phyloP scores from a whole-genome alignment of 35 echinoderm and acorn worm genomes.

The Nesometra sesokonis region DNA sequence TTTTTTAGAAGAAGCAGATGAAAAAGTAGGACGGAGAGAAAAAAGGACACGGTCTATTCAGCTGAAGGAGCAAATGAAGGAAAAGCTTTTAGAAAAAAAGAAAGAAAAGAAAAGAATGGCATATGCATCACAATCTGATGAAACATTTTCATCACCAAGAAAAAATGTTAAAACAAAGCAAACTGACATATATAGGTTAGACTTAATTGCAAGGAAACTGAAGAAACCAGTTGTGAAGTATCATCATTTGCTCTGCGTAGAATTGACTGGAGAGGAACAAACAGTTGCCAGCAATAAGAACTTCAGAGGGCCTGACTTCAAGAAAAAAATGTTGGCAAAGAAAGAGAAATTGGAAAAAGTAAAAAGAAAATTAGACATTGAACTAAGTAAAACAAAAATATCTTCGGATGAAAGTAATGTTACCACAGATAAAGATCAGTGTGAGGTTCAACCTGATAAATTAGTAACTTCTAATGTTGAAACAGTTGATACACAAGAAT shows the following conservation, averaged over 20 bases:
- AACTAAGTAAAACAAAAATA: not conserved
- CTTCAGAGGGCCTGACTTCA: not conserved
- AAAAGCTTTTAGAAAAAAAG: not conserved
- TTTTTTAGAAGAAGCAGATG: not conserved
- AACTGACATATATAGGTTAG: not conserved
- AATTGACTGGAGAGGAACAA: not conserved
- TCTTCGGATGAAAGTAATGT: not conserved
- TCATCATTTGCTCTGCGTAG: not conserved
- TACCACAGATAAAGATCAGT: too few species aligned
- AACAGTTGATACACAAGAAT: too few species aligned
- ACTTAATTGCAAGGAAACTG: not conserved
- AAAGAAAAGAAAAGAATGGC: slow-evolving; percentile 2
- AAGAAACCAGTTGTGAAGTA: not conserved
- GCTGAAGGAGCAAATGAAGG: not conserved
- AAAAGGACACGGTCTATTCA: not conserved
- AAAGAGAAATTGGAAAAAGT: not conserved
- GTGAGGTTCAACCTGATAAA: too few species aligned
- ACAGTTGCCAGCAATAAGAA: not conserved
- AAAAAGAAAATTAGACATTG: not conserved
- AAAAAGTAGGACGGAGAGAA: not conserved
- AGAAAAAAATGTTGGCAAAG: not conserved
- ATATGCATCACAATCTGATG: not conserved
- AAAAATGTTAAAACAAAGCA: not conserved
- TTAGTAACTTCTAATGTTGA: too few species aligned
- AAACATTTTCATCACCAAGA: not conserved